Evolutionary conservation across 2,888 invertebrate genomes (phyloP), one percentile per base, ranked within the genome.

Genomic region (Mycalesis mineus): DNA sequence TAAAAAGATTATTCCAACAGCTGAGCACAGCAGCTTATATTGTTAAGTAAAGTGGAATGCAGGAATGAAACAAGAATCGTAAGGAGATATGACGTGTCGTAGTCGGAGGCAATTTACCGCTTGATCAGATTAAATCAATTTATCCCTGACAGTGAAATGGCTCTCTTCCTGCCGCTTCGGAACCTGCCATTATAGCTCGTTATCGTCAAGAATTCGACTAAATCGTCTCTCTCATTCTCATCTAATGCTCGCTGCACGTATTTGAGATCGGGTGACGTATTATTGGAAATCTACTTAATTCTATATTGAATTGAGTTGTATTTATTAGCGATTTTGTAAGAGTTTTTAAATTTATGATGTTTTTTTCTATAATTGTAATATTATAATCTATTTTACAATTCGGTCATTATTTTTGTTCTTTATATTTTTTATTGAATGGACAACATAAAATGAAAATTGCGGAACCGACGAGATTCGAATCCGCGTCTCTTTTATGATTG

Each of bases 61-160:
- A 52, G 33, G 15, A 54, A 58, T 37, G 54, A 50, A 51, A 51
- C 52, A 33, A 55, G 54, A 47, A 48, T 48, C 37, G 47, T 40
- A 51, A 60, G 57, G 49, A 49, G 50, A 61, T 55, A 58, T 64
- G 57, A 63, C 58, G 63, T 61, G 57, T 60, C 55, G 52, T 45
- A 60, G 57, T 62, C 62, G 65, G 71, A 71, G 74, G 72, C 82
- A 82, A 84, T 84, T 82, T 80, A 78, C 77, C 78, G 82, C 74
- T 72, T 82, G 78, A 87, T 87, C 83, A 83, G 81, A 82, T 83
- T 85, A 78, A 82, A 84, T 84, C 85, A 87, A 85, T 84, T 78
- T 80, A 82, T 79, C 80, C 77, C 69, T 78, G 78, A 82, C 84
- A 82, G 72, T 77, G 79, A 77, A 84, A 85, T 84, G 76, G 78